Base-by-base conservation (phyloP, 2,888 invertebrate genomes). In the Dryomyza anilis region DNA sequence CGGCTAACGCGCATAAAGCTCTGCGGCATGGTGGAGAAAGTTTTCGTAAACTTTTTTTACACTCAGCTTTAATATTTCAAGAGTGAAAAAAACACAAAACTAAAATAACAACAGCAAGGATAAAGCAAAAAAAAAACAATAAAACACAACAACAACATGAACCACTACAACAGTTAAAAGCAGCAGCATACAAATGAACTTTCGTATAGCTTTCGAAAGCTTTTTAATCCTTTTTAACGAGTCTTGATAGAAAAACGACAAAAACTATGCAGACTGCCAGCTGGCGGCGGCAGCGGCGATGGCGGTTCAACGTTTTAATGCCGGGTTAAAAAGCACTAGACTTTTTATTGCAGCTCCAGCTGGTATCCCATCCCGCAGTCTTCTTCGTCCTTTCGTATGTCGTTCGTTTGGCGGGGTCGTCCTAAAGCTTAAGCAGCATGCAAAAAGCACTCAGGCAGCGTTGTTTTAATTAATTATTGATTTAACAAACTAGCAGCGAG, bases 381-480 rank as follows among this genome's bases (percentile, higher is more conserved):
- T 7, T 33, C 33, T 7, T 33, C 12, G 33, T 33, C 48, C 8
- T 2, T n/a, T n/a, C n/a, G n/a, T n/a, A n/a, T n/a, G n/a, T n/a
- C n/a, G n/a, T 43, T 14, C 43, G n/a, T 1, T 16, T n/a, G 43
- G 43, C 43, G 16, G 16, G 2, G 16, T 5, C 43, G n/a, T 43
- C 12, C 43, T 12, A 6, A 16, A 7, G 39, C 39, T 12, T 3
- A 43, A 50, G 25, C 25, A 50, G 23, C 48, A 50, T 21, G 23
- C 48, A 50, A 50, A 10, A 50, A 50, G 48, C 48, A 23, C 21
- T 50, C 25, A 23, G 48, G 43, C 21, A 12, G 27, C 16, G 43
- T 27, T 27, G 25, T 43, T 39, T 57, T 57, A 57, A 57, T 57
- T 57, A 43, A 43, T 57, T 57, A 57, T 57, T 57, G 57, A 57